Percentiles rank a stretch among this genome's conserved stretches.
phyloP scores from a whole-genome alignment of 2,113 vertebrate species.

The Pitta sordida region DNA sequence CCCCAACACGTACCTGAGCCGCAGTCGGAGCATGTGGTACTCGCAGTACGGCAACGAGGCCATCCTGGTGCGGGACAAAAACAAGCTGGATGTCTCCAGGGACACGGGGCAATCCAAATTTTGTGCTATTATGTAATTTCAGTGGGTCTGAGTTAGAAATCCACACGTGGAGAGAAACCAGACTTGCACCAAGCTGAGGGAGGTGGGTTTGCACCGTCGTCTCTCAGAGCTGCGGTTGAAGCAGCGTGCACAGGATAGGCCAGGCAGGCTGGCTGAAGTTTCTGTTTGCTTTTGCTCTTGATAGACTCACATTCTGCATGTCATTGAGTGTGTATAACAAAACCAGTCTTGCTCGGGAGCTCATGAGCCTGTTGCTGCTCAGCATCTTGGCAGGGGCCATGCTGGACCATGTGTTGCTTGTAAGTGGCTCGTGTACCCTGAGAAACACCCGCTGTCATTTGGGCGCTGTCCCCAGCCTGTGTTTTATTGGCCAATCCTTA shows the following conservation, averaged over 20 bases:
- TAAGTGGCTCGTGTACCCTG: background rate
- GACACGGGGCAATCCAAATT: slow-evolving; percentile 81
- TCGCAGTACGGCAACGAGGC: slow-evolving; percentile 89
- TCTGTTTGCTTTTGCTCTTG: background rate
- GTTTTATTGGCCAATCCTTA: background rate
- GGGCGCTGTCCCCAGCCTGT: background rate
- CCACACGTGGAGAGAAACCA: background rate
- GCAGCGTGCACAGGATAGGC: background rate
- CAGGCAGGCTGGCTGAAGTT: background rate
- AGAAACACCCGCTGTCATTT: background rate
- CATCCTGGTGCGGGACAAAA: slow-evolving; percentile 85
- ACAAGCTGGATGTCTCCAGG: slow-evolving; percentile 54
- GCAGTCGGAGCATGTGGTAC: slow-evolving; percentile 90
- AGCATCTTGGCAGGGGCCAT: background rate
- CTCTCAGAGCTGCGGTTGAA: accelerated
- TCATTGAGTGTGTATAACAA: accelerated
- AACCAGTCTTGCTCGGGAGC: accelerated
- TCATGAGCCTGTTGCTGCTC: background rate
- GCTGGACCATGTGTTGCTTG: background rate
- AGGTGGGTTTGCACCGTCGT: background rate
- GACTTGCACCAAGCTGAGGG: background rate
- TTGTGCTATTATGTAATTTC: slow-evolving; percentile 83
- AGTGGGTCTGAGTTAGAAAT: background rate
- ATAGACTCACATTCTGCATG: background rate
- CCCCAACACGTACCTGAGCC: slow-evolving; percentile 83